These are phyloP conservation scores for Phortica okadai DNA, from an alignment of 2,888 invertebrate genomes.

Conservation along the genomic window DNA sequence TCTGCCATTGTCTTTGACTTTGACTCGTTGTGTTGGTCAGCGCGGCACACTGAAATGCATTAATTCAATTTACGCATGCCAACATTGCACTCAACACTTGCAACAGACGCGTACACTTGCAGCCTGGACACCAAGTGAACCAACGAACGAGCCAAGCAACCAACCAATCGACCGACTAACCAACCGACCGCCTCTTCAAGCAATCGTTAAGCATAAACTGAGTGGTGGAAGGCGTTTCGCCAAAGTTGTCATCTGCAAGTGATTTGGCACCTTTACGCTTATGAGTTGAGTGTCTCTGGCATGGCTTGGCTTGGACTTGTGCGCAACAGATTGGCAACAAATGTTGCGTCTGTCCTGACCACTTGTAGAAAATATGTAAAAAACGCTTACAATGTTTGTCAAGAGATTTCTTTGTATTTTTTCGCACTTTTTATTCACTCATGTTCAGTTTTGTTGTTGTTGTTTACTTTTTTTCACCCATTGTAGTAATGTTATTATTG, in stretches of 20 bases:
- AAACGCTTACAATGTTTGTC: slow-evolving; percentile 49
- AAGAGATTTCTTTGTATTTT: slow-evolving; percentile 60
- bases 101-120: slow-evolving; percentile 56
- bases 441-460: slow-evolving; percentile 49
- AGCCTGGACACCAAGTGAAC: background rate
- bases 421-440: no score
- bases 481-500: background rate
- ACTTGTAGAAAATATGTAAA: slow-evolving; percentile 46
- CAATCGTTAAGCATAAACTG: background rate
- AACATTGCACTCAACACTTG: slow-evolving; percentile 36
- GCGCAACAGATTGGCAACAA: background rate
- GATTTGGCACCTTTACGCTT: slow-evolving; percentile 37
- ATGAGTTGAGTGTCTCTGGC: slow-evolving; percentile 9
- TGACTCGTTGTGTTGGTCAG: slow-evolving; percentile 41
- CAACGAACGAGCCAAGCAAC: slow-evolving; percentile 51
- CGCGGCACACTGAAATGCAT: slow-evolving; percentile 62
- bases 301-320: background rate
- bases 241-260: slow-evolving; percentile 37
- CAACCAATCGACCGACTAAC: slow-evolving; percentile 30
- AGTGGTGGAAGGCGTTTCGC: background rate
- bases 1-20: slow-evolving; percentile 38
- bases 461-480: slow-evolving; percentile 41
- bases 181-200: slow-evolving; percentile 30
- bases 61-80: slow-evolving; percentile 72
- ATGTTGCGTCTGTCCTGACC: background rate